These are phyloP conservation scores for Alosa alosa DNA, from an alignment of 2,113 vertebrate genomes.

Conservation along the genomic window DNA sequence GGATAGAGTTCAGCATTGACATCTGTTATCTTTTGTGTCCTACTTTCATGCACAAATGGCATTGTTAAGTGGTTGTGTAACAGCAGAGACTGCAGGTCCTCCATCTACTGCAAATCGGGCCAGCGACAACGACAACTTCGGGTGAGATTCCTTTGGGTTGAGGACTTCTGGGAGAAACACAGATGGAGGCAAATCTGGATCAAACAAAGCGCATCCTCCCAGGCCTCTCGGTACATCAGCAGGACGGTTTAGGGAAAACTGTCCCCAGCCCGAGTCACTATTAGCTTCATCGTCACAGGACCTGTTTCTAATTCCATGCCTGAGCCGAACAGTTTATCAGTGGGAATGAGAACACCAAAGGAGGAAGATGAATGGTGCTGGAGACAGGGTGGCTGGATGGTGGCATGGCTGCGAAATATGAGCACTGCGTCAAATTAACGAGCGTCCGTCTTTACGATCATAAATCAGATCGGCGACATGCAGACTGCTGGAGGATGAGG, in stretches of 20 bases:
- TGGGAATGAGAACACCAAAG: not conserved
- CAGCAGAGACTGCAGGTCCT: not conserved
- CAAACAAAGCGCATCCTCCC: not conserved
- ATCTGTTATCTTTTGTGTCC: not conserved
- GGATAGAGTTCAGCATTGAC: not conserved
- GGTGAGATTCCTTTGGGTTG: not conserved
- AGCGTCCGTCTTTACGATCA: conserved; percentile 25
- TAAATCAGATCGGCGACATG: conserved; percentile 9
- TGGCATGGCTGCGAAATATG: not conserved
- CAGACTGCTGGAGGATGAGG: conserved; percentile 10
- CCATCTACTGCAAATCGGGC: not conserved
- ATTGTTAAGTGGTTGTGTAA: not conserved
- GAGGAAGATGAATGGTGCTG: not conserved
- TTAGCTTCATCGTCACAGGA: not conserved
- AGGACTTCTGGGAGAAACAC: not conserved
- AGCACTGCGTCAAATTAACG: conserved; percentile 3
- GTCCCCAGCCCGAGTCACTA: not conserved
- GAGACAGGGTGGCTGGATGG: not conserved
- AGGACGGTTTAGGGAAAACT: not conserved
- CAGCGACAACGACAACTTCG: not conserved
- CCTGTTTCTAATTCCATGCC: not conserved
- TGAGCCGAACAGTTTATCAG: not conserved
- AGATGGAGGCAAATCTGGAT: not conserved
- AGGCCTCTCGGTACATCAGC: not conserved
- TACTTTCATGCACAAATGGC: not conserved